Evolutionary conservation across 2,888 invertebrate species (phyloP), one percentile per base, ranked within the genome.

Genomic region (Agrypnus murinus): DNA sequence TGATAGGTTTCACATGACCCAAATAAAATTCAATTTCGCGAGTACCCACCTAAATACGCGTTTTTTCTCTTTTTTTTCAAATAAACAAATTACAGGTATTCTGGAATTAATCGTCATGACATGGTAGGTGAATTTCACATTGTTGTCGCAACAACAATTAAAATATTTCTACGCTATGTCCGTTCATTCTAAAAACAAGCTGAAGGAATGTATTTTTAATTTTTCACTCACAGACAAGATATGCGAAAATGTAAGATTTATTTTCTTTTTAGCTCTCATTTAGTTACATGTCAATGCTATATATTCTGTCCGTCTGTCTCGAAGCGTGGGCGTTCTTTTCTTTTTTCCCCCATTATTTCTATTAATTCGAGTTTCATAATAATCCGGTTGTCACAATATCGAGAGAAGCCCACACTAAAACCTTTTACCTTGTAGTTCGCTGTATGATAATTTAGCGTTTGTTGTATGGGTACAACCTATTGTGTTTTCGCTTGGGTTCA

Each of bases 361-460:
- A 38, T 38, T n/a, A 58, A 19, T 36, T 31, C 34, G 40, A 12
- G 43, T 58, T 58, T 58, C 58, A 25, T 58, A 58, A 57, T 58
- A 58, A 57, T 58, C 58, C 58, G 58, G 58, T 43, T 58, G 58
- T 43, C 58, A 55, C 58, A 25, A 5, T 25, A 43, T 14, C 25
- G 7, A 17, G 58, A 17, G 58, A 55, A 36, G 19, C 40, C 58
- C 43, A 43, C 58, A 31, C 43, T 46, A 17, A 25, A 25, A 25
- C 25, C 25, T 25, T 25, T 25, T 25, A 25, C 25, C 25, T 25
- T 25, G 25, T 25, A 25, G 5, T n/a, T n/a, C n/a, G n/a, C 25
- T 25, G 2, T 25, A 25, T 25, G 25, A 25, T 25, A 25, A 25
- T 25, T 25, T 25, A 25, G 25, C 5, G 5, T 25, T 25, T 25